Evolutionary conservation across 2,113 vertebrate genomes (phyloP).

Genomic region (Dolichallabes microphthalmus): DNA sequence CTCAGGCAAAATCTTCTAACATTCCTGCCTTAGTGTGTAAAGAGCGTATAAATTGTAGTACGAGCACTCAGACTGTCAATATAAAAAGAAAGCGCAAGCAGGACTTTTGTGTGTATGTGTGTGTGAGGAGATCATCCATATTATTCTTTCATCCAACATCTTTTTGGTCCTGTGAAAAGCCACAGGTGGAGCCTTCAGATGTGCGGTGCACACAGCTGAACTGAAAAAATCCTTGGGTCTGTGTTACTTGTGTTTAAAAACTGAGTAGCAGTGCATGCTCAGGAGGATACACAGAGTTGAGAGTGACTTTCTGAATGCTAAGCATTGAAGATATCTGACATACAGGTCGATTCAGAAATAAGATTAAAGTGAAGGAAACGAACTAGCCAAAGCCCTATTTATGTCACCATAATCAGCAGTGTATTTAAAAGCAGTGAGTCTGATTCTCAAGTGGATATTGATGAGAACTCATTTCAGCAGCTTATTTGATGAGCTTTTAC

Average conservation of each 20-base stretch:
- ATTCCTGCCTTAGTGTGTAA: neutral
- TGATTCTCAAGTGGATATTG: neutral
- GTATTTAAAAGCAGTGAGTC: neutral
- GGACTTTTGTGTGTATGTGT: neutral
- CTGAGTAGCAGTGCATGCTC: constrained; percentile 17
- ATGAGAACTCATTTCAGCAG: neutral
- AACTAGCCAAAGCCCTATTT: neutral
- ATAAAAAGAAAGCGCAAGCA: neutral
- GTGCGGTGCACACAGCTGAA: constrained; percentile 11
- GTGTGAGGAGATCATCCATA: neutral
- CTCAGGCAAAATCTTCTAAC: neutral
- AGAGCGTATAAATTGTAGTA: neutral
- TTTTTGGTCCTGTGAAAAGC: constrained; percentile 10
- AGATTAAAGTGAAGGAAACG: neutral
- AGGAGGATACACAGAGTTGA: neutral
- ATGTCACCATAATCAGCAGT: neutral
- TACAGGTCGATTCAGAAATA: constrained; percentile 9
- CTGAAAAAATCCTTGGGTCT: neutral
- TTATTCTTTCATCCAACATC: constrained; percentile 39
- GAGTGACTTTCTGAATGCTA: neutral
- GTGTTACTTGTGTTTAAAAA: constrained; percentile 5
- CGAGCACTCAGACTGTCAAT: neutral
- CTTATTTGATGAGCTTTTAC: neutral
- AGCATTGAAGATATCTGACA: constrained; percentile 13
- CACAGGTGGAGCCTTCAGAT: neutral